Base-by-base conservation (phyloP, 2,888 invertebrate genomes). In the Temnothorax rugatulus region DNA sequence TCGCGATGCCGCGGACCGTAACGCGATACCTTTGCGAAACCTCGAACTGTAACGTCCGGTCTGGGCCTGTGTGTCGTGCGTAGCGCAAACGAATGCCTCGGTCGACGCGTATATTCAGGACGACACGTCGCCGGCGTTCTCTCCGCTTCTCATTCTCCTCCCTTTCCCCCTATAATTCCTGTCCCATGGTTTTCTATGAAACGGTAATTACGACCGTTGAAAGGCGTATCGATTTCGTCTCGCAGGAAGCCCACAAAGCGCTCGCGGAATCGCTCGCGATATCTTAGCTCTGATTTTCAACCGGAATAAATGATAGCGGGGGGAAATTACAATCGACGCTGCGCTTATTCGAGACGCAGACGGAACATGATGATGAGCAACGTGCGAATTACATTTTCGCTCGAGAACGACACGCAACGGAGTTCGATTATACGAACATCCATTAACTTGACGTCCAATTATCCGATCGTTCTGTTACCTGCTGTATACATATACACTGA, bases 11-110 rank as follows among this genome's bases (percentile, higher is more conserved):
- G 76, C 88, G 90, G 88, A 90, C 86, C 90, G 92, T 92, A 92
- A 92, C 90, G 79, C 90, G 91, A 92, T 92, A 91, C 88, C 89
- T 91, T 92, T 91, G 87, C 90, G 91, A 92, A 92, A 90, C 87
- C 89, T 82, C 86, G 88, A 82, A 88, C 83, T 82, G 88, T 52
- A 86, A 87, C 86, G 76, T 90, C 89, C 90, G 85, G 90, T 71
- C 69, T 47, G 11, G 44, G 25, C 44, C 25, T 29, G 8, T n/a
- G 8, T 59, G 38, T 47, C 66, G 47, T 64, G 68, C 63, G 44
- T 61, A n/a, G 50, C 44, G 41, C 64, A 64, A 68, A 87, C 77
- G 84, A 77, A 86, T 68, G 74, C 63, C 59, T 69, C 79, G 71
- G 41, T 75, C 64, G 5, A 4, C 21, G 7, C 25, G 34, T 66